Base-by-base conservation (phyloP, 2,113 vertebrate species). In the Xenopus borealis region DNA sequence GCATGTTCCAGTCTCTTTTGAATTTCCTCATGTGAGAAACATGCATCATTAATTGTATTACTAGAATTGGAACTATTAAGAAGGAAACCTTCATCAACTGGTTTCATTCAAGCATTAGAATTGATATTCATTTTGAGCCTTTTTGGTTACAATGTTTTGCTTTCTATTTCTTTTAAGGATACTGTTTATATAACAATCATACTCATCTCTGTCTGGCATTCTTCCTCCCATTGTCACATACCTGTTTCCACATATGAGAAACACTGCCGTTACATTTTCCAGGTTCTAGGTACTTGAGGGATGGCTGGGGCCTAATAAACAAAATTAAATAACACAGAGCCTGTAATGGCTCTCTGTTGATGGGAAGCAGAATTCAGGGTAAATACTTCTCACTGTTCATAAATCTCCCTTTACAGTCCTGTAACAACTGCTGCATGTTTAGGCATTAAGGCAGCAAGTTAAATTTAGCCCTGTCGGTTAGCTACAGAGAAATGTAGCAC, bases 391-490 rank as follows among this genome's bases (percentile, higher is more conserved):
- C 33, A 23, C 52, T 30, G n/a, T 73, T 55, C 47, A 66, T 73
- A 58, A 66, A 73, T 73, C 52, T 46, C 52, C 52, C 66, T 73
- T 27, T 66, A 44, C 72, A 44, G 63, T 14, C 19, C 61, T 44
- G 47, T 47, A 46, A 12, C 50, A 45, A 18, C n/a, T 44, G 18
- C 62, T 57, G 16, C 47, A 45, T 53, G 52, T 57, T 66, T 73
- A 45, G 23, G 33, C 33, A 66, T 50, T 62, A 62, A 46, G 44
- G 50, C 18, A 44, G 65, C 45, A 57, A 14, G 46, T 72, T 65
- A 65, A 20, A 65, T 72, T 72, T 63, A 72, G 45, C 44, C 33
- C 45, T 50, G 18, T 20, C 9, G 13, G 16, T 17, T 23, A 20
- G 33, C 27, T 33, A 5, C 55, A 19, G 12, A 33, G n/a, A 46